phyloP scores from a whole-genome alignment of 2,113 vertebrate genomes.

The Leucopternis melanops region DNA sequence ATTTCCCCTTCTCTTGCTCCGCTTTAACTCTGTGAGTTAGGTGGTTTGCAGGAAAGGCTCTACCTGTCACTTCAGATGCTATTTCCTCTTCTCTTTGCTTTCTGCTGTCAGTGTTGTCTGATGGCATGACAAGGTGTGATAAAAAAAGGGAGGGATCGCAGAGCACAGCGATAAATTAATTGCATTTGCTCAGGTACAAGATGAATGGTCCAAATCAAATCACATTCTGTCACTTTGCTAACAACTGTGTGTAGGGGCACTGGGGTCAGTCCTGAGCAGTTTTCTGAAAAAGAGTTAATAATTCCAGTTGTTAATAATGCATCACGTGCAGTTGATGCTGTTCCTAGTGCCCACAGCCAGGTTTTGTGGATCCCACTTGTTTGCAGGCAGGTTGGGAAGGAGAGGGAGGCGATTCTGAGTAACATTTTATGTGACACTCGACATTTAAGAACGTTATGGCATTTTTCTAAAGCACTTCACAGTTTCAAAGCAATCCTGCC shows the following conservation, averaged over 20 bases:
- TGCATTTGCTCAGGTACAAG: not conserved
- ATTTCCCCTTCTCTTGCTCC: not conserved
- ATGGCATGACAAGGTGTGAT: fast-evolving
- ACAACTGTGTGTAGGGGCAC: not conserved
- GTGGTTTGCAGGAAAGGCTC: not conserved
- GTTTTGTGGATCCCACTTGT: not conserved
- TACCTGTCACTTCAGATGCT: not conserved
- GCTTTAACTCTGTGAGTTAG: not conserved
- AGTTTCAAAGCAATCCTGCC: not conserved
- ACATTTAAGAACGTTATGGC: not conserved
- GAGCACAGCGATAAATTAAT: not conserved
- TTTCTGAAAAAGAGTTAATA: not conserved
- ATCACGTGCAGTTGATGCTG: not conserved
- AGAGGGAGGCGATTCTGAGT: not conserved
- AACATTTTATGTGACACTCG: not conserved
- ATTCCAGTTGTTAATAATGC: not conserved
- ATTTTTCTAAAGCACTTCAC: not conserved
- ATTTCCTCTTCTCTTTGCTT: not conserved
- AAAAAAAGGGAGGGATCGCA: not conserved
- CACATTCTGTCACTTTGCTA: not conserved
- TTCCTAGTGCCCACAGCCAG: not conserved
- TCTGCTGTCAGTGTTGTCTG: not conserved
- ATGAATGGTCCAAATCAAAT: not conserved
- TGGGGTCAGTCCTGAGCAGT: not conserved
- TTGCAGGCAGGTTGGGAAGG: not conserved